Evolutionary conservation across 2,797 vertebrate genomes (phyloP).

Genomic region (Hydrocynus forskahlii): DNA sequence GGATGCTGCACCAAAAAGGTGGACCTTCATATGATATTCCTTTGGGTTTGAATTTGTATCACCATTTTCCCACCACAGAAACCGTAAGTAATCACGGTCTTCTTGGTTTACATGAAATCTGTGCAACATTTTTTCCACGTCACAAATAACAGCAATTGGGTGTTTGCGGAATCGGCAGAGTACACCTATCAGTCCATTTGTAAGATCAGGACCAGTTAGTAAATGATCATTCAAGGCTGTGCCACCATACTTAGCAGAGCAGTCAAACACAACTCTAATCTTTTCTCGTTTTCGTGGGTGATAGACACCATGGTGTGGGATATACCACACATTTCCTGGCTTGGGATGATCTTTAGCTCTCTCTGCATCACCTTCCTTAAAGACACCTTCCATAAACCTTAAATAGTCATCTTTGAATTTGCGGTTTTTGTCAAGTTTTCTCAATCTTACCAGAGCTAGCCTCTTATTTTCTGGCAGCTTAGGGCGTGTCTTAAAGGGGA

Average conservation of each 20-base stretch:
- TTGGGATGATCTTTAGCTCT: background rate
- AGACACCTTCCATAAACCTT: conserved; percentile 22
- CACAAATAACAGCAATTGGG: conserved; percentile 20
- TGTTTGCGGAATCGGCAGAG: conserved; percentile 14
- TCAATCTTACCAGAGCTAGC: background rate
- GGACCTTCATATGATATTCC: no score
- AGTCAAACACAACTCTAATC: no score
- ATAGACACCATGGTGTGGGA: conserved; percentile 10
- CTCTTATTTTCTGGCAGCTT: background rate
- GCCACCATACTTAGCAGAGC: background rate
- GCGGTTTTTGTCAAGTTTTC: background rate
- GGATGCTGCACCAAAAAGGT: conserved; percentile 26
- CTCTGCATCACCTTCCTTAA: conserved; percentile 27
- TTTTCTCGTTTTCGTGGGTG: conserved; percentile 7
- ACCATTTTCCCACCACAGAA: background rate
- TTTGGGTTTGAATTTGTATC: conserved; percentile 12
- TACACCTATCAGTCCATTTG: conserved; percentile 10
- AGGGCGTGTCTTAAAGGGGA: background rate
- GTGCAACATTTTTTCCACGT: conserved; percentile 12
- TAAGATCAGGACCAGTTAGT: conserved; percentile 15
- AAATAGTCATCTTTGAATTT: conserved; percentile 1
- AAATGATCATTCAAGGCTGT: conserved; percentile 27
- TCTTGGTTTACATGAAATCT: conserved; percentile 37
- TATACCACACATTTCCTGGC: background rate
- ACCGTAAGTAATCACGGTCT: no score